Percentiles rank a stretch among this genome's conserved stretches.
phyloP scores from a whole-genome alignment of 2,113 vertebrate genomes.

The Psammodynastes pulverulentus region DNA sequence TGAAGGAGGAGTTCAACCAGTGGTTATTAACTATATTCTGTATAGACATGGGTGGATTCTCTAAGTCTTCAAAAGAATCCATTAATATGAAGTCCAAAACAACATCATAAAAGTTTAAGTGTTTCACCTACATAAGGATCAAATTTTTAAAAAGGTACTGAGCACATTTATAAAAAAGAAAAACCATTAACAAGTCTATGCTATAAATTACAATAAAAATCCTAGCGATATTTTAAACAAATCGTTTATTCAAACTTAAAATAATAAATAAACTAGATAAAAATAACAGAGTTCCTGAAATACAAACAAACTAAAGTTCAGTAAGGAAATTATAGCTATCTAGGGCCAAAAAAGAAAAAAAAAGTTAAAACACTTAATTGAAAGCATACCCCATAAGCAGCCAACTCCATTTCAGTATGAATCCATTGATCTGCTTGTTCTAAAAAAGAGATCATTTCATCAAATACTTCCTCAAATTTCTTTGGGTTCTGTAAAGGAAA shows the following conservation, averaged over 20 bases:
- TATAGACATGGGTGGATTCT: constrained; percentile 94
- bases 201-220: neutral
- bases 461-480: constrained; percentile 94
- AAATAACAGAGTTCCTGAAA: neutral
- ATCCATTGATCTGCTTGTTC: constrained; percentile 90
- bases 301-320: constrained; percentile 11
- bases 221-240: neutral
- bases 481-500: constrained; percentile 81
- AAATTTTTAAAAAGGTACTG: constrained; percentile 51
- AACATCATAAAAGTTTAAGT: constrained; percentile 95
- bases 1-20: constrained; percentile 95
- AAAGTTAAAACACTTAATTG: constrained; percentile 16
- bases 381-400: constrained; percentile 81
- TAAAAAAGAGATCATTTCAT: constrained; percentile 92
- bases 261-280: neutral
- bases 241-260: neutral
- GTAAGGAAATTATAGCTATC: constrained; percentile 16
- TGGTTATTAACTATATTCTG: constrained; percentile 95
- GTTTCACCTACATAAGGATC: constrained; percentile 80
- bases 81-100: constrained; percentile 97
- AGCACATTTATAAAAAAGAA: constrained; percentile 31
- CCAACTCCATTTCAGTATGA: constrained; percentile 87
- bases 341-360: constrained; percentile 8
- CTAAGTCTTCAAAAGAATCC: constrained; percentile 98
- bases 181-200: constrained; percentile 18